Conservation (phyloP, 2,113 vertebrate species). For the Lycaon pictus region DNA sequence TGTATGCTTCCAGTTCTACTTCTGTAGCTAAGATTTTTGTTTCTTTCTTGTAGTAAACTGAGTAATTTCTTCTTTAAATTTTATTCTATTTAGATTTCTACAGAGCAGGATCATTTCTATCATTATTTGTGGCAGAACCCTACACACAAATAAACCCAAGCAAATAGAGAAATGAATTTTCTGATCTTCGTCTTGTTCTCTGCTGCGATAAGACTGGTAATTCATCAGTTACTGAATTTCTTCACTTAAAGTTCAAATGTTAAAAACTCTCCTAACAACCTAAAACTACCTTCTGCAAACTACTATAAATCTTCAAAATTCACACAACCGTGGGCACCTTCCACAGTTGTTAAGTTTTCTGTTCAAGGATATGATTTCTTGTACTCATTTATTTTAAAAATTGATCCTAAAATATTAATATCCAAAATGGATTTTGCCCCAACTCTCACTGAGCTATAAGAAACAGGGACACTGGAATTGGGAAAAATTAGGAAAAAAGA, state of each 20-base stretch:
- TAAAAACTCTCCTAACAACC: neutral
- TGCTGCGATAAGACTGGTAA: neutral
- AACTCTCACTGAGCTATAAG: constrained; percentile 67
- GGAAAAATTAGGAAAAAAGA: constrained; percentile 56
- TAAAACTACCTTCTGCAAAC: neutral
- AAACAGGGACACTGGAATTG: constrained; percentile 51
- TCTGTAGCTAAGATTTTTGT: neutral
- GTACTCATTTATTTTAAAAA: constrained; percentile 31
- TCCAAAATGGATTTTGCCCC: constrained; percentile 38
- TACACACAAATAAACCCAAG: neutral
- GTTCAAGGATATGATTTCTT: neutral
- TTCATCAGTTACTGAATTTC: neutral
- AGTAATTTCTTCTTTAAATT: neutral
- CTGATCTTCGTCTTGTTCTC: neutral
- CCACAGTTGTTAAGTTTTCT: neutral
- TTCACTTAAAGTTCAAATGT: neutral
- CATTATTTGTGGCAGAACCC: neutral
- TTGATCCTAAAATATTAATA: neutral
- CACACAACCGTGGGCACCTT: neutral
- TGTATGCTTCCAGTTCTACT: neutral
- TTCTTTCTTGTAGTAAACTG: neutral
- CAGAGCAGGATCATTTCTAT: neutral
- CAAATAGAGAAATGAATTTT: constrained; percentile 7
- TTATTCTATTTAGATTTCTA: constrained; percentile 29
- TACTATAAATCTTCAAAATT: constrained; percentile 15